A percentile compares a stretch with the other conserved stretches of the same genome.
phyloP scores from a whole-genome alignment of 2,888 invertebrate genomes.

The Trissolcus brochymenae region DNA sequence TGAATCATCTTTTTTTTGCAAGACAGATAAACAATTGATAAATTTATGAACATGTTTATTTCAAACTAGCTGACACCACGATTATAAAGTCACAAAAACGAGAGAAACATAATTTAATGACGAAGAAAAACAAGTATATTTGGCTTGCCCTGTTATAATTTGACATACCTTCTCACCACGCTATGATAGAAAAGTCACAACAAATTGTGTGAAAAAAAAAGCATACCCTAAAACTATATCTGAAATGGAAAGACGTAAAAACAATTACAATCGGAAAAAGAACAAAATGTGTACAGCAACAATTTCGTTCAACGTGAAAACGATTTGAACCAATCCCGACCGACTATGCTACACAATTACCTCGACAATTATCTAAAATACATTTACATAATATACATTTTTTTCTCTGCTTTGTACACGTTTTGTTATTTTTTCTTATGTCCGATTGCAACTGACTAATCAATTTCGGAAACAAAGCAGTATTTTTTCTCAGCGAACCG shows the following conservation, averaged over 20 bases:
- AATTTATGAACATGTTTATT: background rate
- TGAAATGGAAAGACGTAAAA: constrained; percentile 27
- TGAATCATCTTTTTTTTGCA: too few species aligned
- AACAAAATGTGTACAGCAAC: constrained; percentile 31
- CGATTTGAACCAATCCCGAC: background rate
- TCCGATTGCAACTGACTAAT: background rate
- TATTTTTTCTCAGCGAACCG: constrained; percentile 6
- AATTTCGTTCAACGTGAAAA: background rate
- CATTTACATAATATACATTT: constrained; percentile 27
- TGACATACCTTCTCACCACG: too few species aligned
- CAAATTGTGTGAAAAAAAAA: too few species aligned
- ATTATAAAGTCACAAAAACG: too few species aligned
- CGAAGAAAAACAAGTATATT: too few species aligned
- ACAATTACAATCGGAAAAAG: constrained; percentile 27
- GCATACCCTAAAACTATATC: too few species aligned
- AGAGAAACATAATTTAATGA: too few species aligned
- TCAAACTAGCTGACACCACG: too few species aligned
- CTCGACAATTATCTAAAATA: constrained; percentile 15
- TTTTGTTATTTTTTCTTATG: constrained; percentile 21
- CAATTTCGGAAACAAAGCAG: constrained; percentile 3
- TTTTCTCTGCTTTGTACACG: constrained; percentile 20
- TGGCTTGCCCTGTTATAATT: too few species aligned
- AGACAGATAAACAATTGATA: too few species aligned
- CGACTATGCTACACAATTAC: constrained; percentile 1
- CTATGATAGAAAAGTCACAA: too few species aligned